Evolutionary conservation across 2,113 vertebrate genomes (phyloP).

Genomic region (Dolichallabes microphthalmus): DNA sequence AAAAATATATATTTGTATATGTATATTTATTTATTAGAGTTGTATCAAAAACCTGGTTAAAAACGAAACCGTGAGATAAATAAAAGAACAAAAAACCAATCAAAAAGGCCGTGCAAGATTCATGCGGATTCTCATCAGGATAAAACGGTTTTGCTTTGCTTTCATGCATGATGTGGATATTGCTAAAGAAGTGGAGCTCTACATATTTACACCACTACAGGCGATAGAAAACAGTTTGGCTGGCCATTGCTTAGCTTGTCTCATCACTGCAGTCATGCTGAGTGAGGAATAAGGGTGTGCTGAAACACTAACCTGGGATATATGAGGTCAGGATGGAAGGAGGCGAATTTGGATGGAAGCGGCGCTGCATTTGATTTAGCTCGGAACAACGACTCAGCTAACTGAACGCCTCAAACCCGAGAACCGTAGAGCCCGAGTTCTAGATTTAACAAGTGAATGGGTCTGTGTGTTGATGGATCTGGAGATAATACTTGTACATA

Average conservation of each 20-base stretch:
- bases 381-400: background rate
- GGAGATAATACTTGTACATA: background rate
- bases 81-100: slow-evolving; percentile 25
- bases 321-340: background rate
- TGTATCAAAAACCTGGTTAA: slow-evolving; percentile 44
- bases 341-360: background rate
- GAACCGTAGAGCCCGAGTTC: background rate
- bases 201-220: slow-evolving; percentile 44
- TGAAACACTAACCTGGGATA: slow-evolving; percentile 29
- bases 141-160: slow-evolving; percentile 29
- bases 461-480: background rate
- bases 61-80: slow-evolving; percentile 15
- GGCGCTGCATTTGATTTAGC: background rate
- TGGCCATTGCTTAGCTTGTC: slow-evolving; percentile 15
- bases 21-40: slow-evolving; percentile 48
- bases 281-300: background rate
- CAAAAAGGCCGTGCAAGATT: slow-evolving; percentile 54
- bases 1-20: slow-evolving; percentile 55
- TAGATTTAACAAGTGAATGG: background rate
- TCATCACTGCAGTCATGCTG: slow-evolving; percentile 3
- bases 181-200: slow-evolving; percentile 21
- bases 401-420: background rate
- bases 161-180: slow-evolving; percentile 45
- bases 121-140: slow-evolving; percentile 53
- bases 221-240: background rate